Percentiles rank a stretch among this genome's conserved stretches.
These are phyloP conservation scores for Verasper variegatus DNA, from an alignment of 2,113 vertebrate genomes.

Conservation along the genomic window DNA sequence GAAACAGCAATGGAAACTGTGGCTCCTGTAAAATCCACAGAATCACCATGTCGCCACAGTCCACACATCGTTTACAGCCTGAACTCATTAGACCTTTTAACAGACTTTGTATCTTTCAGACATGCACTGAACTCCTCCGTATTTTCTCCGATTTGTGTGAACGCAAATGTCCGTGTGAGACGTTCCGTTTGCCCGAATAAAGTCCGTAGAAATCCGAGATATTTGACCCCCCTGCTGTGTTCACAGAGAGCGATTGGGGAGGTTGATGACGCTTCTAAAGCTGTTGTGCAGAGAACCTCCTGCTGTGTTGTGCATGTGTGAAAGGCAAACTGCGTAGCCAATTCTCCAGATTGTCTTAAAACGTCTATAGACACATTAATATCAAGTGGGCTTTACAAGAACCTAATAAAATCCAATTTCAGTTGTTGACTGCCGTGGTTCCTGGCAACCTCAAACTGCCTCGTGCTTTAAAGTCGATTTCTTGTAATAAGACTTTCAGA, in stretches of 20 bases:
- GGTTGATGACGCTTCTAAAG: too few relatives aligned
- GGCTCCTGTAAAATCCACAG: constrained; percentile 32
- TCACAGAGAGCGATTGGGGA: too few relatives aligned
- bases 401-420: background rate
- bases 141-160: too few relatives aligned
- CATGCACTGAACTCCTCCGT: too few relatives aligned
- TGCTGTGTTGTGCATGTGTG: too few relatives aligned
- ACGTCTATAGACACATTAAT: background rate
- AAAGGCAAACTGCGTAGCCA: too few relatives aligned
- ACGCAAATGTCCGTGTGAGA: too few relatives aligned
- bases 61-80: constrained; percentile 24
- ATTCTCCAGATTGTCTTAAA: too few relatives aligned
- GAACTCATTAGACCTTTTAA: background rate
- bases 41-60: constrained; percentile 1
- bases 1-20: constrained; percentile 33
- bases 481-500: constrained; percentile 26
- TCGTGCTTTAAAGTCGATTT: background rate
- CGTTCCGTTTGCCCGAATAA: too few relatives aligned
- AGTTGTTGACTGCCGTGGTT: constrained; percentile 1
- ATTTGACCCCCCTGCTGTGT: too few relatives aligned
- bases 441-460: constrained; percentile 10
- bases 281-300: too few relatives aligned
- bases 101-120: background rate
- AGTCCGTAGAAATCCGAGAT: too few relatives aligned
- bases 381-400: background rate